phyloP scores from a whole-genome alignment of 2,888 invertebrate species.

The Tiliacea aurago region DNA sequence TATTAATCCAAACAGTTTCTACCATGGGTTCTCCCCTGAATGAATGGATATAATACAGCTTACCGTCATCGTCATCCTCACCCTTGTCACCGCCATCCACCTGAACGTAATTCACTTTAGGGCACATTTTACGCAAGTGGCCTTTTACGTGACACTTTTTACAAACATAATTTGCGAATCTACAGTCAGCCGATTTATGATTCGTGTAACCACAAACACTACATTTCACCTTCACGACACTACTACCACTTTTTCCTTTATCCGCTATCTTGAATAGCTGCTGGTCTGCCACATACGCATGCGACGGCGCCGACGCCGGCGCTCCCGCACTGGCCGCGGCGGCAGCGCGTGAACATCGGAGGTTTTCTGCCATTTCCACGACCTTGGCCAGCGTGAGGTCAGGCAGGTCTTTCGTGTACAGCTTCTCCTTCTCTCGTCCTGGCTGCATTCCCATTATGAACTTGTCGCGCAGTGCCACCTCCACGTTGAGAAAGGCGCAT shows the following conservation, averaged over 20 bases:
- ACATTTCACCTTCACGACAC: not conserved
- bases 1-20: not conserved
- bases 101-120: slow-evolving; percentile 18
- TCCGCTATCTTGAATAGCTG: not conserved
- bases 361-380: too few species aligned
- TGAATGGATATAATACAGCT: slow-evolving; percentile 5
- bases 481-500: too few species aligned
- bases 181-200: not conserved
- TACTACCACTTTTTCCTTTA: not conserved
- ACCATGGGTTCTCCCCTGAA: slow-evolving; percentile 9
- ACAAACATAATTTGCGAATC: slow-evolving; percentile 11
- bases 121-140: slow-evolving; percentile 19
- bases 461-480: too few species aligned
- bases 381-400: too few species aligned
- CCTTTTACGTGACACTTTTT: slow-evolving; percentile 24
- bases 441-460: too few species aligned
- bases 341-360: too few species aligned
- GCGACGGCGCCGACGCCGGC: too few species aligned
- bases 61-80: slow-evolving; percentile 16
- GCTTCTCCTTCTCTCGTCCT: too few species aligned
- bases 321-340: too few species aligned
- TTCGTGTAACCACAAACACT: not conserved
- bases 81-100: slow-evolving; percentile 7
- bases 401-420: too few species aligned
- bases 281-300: not conserved